Evolutionary conservation across 2,888 invertebrate species (phyloP), one percentile per base, ranked within the genome.

Genomic region (Phorcus lineatus): DNA sequence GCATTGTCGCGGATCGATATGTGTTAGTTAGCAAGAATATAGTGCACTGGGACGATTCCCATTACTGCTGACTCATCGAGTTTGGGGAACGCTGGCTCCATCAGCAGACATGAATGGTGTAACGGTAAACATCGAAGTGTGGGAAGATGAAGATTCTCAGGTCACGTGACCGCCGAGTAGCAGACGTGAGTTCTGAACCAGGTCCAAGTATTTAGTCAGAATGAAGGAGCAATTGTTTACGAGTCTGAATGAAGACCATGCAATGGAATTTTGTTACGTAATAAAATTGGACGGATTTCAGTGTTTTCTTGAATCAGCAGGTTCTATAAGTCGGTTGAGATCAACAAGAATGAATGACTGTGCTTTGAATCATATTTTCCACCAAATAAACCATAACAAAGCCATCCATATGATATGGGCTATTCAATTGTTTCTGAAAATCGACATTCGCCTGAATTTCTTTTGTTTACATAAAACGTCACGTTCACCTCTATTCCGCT

Each of bases 1-100:
- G 62, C 62, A 62, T 47, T 47, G 47, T 47, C 4, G 62, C 62
- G 62, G 62, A 62, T 62, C 62, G 62, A 62, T 62, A 62, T 62
- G 22, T 7, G 62, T 28, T 16, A 22, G 62, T 28, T 28, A 24
- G 62, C 62, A 24, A 24, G 57, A 17, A 62, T 28, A 62, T 62
- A 62, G 62, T 62, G 62, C 62, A 62, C 62, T 28, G 28, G 28
- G 22, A 62, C 24, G 13, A 16, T 62, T 28, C 24, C 24, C 24
- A 62, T 13, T 28, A 62, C 7, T 62, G 62, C 62, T 62, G 62
- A 62, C 22, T 62, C 62, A 62, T 62, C 62, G 28, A 22, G 22
- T 62, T 62, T 13, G 62, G 24, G 62, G 62, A 62, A 57, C 62
- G 62, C 24, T 62, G 62, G 62, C 3, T 62, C 28, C 62, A 22